These are phyloP conservation scores for Dasypogon diadema DNA, from an alignment of 2,888 invertebrate genomes.

Conservation along the genomic window DNA sequence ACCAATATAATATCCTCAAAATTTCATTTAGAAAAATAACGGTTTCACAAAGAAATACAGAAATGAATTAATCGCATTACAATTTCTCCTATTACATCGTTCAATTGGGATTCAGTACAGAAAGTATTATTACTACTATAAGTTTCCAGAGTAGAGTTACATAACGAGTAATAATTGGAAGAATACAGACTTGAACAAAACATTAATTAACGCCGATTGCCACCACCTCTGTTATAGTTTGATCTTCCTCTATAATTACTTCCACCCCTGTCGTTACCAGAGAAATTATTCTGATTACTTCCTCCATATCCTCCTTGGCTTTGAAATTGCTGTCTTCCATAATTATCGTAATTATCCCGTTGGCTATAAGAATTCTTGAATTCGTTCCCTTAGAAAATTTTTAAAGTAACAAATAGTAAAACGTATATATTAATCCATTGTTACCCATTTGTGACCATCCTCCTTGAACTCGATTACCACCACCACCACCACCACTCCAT, in stretches of 20 bases:
- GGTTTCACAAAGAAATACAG: no score
- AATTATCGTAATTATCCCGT: slow-evolving; percentile 4
- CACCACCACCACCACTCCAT: slow-evolving; percentile 57
- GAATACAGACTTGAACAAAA: slow-evolving; percentile 9
- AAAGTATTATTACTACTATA: no score
- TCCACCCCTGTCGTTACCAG: neutral
- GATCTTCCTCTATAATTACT: slow-evolving; percentile 7
- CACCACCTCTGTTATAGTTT: slow-evolving; percentile 43
- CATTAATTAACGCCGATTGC: slow-evolving; percentile 2
- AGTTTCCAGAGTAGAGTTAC: no score
- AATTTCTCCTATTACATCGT: no score
- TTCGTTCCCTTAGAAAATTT: slow-evolving; percentile 18
- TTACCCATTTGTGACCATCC: slow-evolving; percentile 63
- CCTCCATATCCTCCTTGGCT: slow-evolving; percentile 11
- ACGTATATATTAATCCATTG: no score
- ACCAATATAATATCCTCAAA: no score
- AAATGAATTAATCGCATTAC: no score
- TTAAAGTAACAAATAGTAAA: neutral
- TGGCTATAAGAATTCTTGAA: neutral
- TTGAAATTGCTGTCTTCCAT: slow-evolving; percentile 17
- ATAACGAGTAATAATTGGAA: slow-evolving; percentile 82
- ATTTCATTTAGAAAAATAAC: no score
- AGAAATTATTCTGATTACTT: neutral
- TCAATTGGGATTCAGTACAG: no score
- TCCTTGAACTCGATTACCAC: slow-evolving; percentile 66